phyloP scores from a whole-genome alignment of 2,888 invertebrate genomes.

The Synanthedon myopaeformis region DNA sequence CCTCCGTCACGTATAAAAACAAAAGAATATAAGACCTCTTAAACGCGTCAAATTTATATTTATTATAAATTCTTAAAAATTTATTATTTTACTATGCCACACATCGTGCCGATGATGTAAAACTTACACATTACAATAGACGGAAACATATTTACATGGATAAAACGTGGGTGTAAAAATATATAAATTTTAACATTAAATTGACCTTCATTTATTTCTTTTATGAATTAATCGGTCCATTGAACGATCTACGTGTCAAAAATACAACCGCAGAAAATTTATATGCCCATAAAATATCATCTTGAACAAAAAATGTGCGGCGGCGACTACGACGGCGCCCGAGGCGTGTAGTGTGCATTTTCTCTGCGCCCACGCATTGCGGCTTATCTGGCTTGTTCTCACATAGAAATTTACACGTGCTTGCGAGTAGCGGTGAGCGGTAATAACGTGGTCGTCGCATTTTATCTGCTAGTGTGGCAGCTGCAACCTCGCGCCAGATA shows the following conservation, averaged over 20 bases:
- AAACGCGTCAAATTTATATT: background rate
- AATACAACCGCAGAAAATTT: conserved; percentile 23
- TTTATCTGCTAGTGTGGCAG: conserved; percentile 53
- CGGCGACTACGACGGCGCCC: conserved; percentile 15
- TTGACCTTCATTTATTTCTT: conserved; percentile 32
- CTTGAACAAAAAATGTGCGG: conserved; percentile 27
- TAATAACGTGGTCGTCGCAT: conserved; percentile 57
- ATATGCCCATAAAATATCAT: conserved; percentile 18
- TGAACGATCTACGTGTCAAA: conserved; percentile 29
- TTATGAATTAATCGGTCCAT: conserved; percentile 29
- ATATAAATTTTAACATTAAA: conserved; percentile 28
- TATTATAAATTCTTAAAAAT: conserved; percentile 2
- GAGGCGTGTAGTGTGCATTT: conserved; percentile 34
- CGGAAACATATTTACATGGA: conserved; percentile 11
- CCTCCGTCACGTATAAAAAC: conserved; percentile 43
- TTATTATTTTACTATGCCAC: conserved; percentile 9
- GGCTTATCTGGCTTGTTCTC: conserved; percentile 59
- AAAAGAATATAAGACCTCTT: conserved; percentile 17
- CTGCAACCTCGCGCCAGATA: conserved; percentile 34
- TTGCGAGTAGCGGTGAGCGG: conserved; percentile 43
- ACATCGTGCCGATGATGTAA: conserved; percentile 11
- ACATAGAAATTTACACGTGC: conserved; percentile 67
- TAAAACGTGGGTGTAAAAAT: conserved; percentile 25
- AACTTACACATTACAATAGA: conserved; percentile 15
- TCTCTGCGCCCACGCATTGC: conserved; percentile 44